These are phyloP conservation scores for Bombylius major DNA, from an alignment of 2,888 invertebrate species.

Conservation along the genomic window DNA sequence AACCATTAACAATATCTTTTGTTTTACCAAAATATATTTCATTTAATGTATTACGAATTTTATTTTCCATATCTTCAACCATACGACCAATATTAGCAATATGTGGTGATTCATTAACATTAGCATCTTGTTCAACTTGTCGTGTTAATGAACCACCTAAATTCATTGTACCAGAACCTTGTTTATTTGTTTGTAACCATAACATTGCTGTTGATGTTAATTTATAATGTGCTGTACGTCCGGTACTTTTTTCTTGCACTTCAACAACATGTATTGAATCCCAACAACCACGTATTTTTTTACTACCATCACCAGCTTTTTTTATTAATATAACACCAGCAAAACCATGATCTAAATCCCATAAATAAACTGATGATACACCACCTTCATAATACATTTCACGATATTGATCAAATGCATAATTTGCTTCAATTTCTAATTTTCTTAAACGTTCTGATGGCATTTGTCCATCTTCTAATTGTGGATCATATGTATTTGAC, in stretches of 20 bases:
- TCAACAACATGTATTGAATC: constrained; percentile 99
- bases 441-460: constrained; percentile 92
- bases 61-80: constrained; percentile 99
- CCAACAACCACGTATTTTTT: constrained; percentile 99
- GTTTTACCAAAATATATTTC: constrained; percentile 99
- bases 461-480: constrained; percentile 95
- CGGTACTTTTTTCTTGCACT: constrained; percentile 91
- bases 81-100: constrained; percentile 97
- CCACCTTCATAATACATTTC: constrained; percentile 99
- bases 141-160: constrained; percentile 95
- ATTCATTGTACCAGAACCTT: constrained; percentile 96
- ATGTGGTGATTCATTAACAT: constrained; percentile 89
- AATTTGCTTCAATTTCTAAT: constrained; percentile 94
- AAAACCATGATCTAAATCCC: constrained; percentile 98
- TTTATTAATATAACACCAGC: constrained; percentile 97
- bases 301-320: constrained; percentile 96
- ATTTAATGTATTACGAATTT: constrained; percentile 94
- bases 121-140: constrained; percentile 86
- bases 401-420: constrained; percentile 96
- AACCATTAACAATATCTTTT: constrained; percentile 91
- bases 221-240: constrained; percentile 93
- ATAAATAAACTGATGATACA: constrained; percentile 96
- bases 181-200: constrained; percentile 96
- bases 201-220: constrained; percentile 98
- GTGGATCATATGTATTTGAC: constrained; percentile 98